phyloP scores from a whole-genome alignment of 2,113 vertebrate genomes.

The Melanocharis versteri region DNA sequence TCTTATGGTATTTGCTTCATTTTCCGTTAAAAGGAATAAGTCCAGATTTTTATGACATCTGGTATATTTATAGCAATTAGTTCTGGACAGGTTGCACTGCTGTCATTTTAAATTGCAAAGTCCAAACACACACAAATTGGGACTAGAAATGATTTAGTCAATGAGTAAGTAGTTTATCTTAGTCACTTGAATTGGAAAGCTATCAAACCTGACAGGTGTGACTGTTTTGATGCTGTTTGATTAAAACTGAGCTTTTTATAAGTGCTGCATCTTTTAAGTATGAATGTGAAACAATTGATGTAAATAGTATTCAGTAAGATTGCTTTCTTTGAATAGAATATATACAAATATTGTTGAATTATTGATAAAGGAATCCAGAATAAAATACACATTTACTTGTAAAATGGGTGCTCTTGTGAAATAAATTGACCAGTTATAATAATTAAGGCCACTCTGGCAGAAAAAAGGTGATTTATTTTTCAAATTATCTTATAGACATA shows the following conservation, averaged over 20 bases:
- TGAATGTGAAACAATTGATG: not conserved
- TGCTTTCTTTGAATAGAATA: not conserved
- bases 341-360: not conserved
- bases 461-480: not conserved
- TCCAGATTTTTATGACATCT: constrained; percentile 73
- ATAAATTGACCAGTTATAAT: not conserved
- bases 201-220: constrained; percentile 44
- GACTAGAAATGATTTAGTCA: constrained; percentile 71
- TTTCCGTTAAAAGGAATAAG: constrained; percentile 6
- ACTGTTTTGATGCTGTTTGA: constrained; percentile 26
- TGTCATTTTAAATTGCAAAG: constrained; percentile 47
- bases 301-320: not conserved
- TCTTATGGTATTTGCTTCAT: constrained; percentile 25
- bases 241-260: constrained; percentile 30
- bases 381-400: not conserved
- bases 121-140: constrained; percentile 65
- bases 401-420: not conserved
- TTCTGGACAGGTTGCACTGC: constrained; percentile 57
- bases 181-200: constrained; percentile 47
- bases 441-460: not conserved
- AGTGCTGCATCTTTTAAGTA: not conserved
- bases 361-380: not conserved
- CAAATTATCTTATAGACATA: not conserved
- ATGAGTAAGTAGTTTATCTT: constrained; percentile 68
- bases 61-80: constrained; percentile 74